These are phyloP conservation scores for Heteronetta atricapilla DNA, from an alignment of 2,113 vertebrate species.

Conservation along the genomic window DNA sequence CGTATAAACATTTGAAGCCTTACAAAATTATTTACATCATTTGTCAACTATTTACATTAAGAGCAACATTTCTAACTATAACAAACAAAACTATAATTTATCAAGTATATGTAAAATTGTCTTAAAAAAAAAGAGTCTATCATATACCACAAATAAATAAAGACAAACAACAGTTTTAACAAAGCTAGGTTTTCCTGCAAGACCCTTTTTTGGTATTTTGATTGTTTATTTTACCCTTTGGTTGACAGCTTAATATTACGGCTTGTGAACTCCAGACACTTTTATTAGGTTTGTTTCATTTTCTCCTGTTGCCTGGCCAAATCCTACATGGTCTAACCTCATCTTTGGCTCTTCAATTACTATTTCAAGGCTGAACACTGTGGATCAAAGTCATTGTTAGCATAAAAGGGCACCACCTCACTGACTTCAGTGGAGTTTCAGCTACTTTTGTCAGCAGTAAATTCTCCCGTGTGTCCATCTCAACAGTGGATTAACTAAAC, in stretches of 20 bases:
- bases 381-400: constrained; percentile 13
- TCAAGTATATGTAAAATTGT: constrained; percentile 82
- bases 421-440: constrained; percentile 3
- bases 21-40: constrained; percentile 89
- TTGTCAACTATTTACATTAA: constrained; percentile 85
- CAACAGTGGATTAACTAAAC: constrained; percentile 74
- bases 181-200: constrained; percentile 79
- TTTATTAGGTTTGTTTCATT: constrained; percentile 52
- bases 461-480: constrained; percentile 50
- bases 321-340: constrained; percentile 22
- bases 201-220: constrained; percentile 81
- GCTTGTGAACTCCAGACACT: constrained; percentile 73
- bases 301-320: constrained; percentile 40
- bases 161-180: constrained; percentile 82
- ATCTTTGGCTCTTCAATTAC: constrained; percentile 64
- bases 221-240: constrained; percentile 79
- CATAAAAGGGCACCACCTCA: constrained; percentile 29
- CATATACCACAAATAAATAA: constrained; percentile 88
- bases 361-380: constrained; percentile 68
- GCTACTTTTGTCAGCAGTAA: constrained; percentile 35
- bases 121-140: constrained; percentile 78
- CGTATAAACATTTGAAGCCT: constrained; percentile 86
- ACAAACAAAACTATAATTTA: constrained; percentile 87
- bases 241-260: constrained; percentile 77
- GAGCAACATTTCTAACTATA: constrained; percentile 79